Percentiles rank a stretch among this genome's conserved stretches.
These are phyloP conservation scores for Euschistus heros DNA, from an alignment of 1,140 invertebrate species.

Conservation along the genomic window DNA sequence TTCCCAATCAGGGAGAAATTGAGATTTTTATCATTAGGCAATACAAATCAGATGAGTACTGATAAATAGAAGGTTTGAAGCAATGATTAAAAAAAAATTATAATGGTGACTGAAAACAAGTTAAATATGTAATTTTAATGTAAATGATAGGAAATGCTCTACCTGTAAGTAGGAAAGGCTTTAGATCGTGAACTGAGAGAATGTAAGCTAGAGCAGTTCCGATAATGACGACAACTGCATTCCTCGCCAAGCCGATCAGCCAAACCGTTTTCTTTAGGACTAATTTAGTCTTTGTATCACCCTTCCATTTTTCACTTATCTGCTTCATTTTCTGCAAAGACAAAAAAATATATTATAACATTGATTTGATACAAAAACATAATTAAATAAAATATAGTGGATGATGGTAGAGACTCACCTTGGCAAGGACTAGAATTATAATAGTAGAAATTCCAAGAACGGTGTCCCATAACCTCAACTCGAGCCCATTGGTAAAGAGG, in stretches of 20 bases:
- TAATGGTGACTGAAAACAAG: slow-evolving; percentile 3
- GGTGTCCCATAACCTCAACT: slow-evolving; percentile 46
- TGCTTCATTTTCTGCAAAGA: slow-evolving; percentile 34
- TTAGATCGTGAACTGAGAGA: slow-evolving; percentile 30
- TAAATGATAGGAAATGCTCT: background rate
- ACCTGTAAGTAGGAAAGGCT: slow-evolving; percentile 38
- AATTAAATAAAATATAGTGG: background rate
- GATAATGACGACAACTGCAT: slow-evolving; percentile 63
- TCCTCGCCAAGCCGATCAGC: slow-evolving; percentile 56
- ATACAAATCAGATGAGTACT: no score
- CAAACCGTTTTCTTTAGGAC: slow-evolving; percentile 41
- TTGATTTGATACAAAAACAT: slow-evolving; percentile 2
- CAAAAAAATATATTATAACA: no score
- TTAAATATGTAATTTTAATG: no score
- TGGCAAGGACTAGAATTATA: slow-evolving; percentile 45
- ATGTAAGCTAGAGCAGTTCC: slow-evolving; percentile 48
- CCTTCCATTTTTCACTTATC: slow-evolving; percentile 26
- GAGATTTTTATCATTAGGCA: no score
- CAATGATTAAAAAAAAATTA: background rate
- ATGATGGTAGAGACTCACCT: slow-evolving; percentile 40
- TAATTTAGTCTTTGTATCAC: slow-evolving; percentile 33
- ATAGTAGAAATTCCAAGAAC: slow-evolving; percentile 52
- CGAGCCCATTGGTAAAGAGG: slow-evolving; percentile 41
- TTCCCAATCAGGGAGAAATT: no score
- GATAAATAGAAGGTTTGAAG: no score